phyloP scores from a whole-genome alignment of 2,888 invertebrate species.

The Apotomis betuletana region DNA sequence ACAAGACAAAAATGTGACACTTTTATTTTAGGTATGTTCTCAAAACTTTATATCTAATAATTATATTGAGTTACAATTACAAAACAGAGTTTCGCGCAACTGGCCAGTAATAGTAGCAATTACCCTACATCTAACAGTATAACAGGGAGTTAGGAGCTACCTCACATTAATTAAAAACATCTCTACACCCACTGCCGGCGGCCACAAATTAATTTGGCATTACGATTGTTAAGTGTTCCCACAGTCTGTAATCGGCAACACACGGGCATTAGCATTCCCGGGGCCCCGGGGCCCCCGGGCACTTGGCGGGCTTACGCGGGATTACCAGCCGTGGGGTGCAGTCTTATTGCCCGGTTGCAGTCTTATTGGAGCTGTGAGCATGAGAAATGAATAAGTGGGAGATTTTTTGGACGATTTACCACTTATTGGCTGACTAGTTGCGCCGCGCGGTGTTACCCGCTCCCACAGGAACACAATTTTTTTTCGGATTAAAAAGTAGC shows the following conservation, averaged over 20 bases:
- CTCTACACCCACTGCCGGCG: constrained; percentile 31
- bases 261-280: constrained; percentile 19
- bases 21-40: too few relatives aligned
- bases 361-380: constrained; percentile 17
- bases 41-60: too few relatives aligned
- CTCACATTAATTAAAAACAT: constrained; percentile 23
- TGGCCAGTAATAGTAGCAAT: too few relatives aligned
- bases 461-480: too few relatives aligned
- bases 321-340: constrained; percentile 8
- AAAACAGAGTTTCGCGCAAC: too few relatives aligned
- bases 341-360: constrained; percentile 17
- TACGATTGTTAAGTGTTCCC: constrained; percentile 40
- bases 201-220: constrained; percentile 47
- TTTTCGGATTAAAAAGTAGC: too few relatives aligned
- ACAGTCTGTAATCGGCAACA: constrained; percentile 19
- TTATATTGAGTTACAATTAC: too few relatives aligned
- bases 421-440: neutral
- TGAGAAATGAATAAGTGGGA: neutral
- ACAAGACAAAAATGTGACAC: too few relatives aligned
- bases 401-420: neutral
- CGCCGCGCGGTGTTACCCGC: too few relatives aligned
- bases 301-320: constrained; percentile 18
- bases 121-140: too few relatives aligned
- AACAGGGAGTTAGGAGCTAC: neutral
- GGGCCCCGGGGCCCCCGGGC: constrained; percentile 7